phyloP scores from a whole-genome alignment of 2,888 invertebrate genomes.

The Sepioteuthis lessoniana region DNA sequence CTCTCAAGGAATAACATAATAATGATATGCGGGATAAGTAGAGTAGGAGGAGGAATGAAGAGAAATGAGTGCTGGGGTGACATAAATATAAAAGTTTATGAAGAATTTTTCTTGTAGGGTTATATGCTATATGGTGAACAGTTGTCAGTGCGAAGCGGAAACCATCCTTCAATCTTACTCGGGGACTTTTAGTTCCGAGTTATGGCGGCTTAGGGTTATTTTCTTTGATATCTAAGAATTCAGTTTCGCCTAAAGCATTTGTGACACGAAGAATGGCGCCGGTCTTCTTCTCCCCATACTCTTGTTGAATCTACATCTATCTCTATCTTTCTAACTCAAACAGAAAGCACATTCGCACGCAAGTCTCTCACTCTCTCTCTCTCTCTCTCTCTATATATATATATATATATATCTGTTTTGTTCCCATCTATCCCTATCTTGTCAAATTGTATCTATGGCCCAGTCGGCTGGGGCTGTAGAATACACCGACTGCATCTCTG shows the following conservation, averaged over 20 bases:
- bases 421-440: too few species aligned
- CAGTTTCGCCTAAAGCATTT: not conserved
- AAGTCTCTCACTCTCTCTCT: too few species aligned
- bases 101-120: not conserved
- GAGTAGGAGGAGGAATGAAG: not conserved
- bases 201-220: not conserved
- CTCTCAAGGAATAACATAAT: not conserved
- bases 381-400: too few species aligned
- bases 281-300: not conserved
- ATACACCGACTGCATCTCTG: too few species aligned
- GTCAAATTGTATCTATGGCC: too few species aligned
- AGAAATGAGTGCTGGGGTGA: not conserved
- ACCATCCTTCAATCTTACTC: not conserved
- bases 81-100: not conserved
- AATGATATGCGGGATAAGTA: not conserved
- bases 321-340: too few species aligned
- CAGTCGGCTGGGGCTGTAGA: too few species aligned
- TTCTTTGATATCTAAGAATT: not conserved
- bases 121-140: not conserved
- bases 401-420: too few species aligned
- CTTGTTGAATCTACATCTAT: not conserved
- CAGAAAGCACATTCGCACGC: too few species aligned
- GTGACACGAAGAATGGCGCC: conserved; percentile 4
- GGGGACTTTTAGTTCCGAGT: conserved; percentile 18
- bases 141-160: conserved; percentile 16